Evolutionary conservation across 2,113 vertebrate species (phyloP), one percentile per base, ranked within the genome.

Genomic region (Xyrauchen texanus): DNA sequence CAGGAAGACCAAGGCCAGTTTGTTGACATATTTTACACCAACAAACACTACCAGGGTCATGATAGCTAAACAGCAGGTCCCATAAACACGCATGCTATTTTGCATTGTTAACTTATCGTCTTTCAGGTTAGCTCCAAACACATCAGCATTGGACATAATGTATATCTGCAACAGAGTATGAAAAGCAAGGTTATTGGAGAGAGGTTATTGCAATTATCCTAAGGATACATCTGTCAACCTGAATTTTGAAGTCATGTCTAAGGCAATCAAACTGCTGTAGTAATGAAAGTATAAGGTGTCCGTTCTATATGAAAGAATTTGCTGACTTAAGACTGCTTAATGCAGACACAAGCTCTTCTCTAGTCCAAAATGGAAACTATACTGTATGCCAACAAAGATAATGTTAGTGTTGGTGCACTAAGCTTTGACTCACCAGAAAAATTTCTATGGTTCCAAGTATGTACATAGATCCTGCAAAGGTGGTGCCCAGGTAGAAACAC

Each of bases 11-110:
- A 98, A 88, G 0, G 97, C 93, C 88, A 98, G 91, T 86, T 98
- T 98, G 92, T 98, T 98, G 77, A 98, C 97, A 4, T 98, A 98
- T 88, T 96, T 98, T 3, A 98, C 97, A 0, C 96, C 97, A 44
- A 98, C 96, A 80, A 98, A 98, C 81, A 98, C 96, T 10, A 98
- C 95, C 45, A 95, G 84, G 0, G 96, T 94, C 96, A 98, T 98
- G 71, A 97, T 85, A 3, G 85, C 76, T 82, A 98, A 91, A 3
- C 95, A 95, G 84, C 96, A 91, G 0, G 94, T 96, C 11, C 97
- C 97, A 4, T 96, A 98, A 7, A 97, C 84, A 0, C 97, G 94
- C 96, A 97, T 96, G 84, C 96, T 93, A 84, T 98, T 94, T 55
- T 88, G 69, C 86, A 90, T 82, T 0, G 92, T 90, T 72, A 92